A percentile compares a stretch with the other conserved stretches of the same genome.
Evolutionary conservation across 2,888 invertebrate species (phyloP).

Genomic region (Druceiella hillmani): DNA sequence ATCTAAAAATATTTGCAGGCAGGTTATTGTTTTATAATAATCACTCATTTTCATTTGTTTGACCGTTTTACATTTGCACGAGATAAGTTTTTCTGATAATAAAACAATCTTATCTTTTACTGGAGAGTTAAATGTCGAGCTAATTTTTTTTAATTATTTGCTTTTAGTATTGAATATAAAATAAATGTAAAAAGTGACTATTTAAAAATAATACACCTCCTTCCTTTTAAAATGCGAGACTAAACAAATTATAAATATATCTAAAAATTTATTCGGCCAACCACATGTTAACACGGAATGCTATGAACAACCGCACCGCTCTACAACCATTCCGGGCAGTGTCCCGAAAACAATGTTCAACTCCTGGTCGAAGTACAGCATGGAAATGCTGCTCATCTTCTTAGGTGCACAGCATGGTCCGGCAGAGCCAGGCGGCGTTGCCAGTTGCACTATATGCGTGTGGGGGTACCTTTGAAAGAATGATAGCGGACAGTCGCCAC

Average conservation of each 20-base stretch:
- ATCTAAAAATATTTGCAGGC: too few species aligned
- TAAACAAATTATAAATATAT: not conserved
- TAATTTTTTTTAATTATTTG: too few species aligned
- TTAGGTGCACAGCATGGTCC: slow-evolving; percentile 93
- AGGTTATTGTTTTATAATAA: too few species aligned
- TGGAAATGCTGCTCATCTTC: slow-evolving; percentile 79
- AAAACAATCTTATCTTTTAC: too few species aligned
- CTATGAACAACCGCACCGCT: slow-evolving; percentile 87
- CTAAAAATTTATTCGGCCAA: slow-evolving; percentile 1
- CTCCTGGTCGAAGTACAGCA: slow-evolving; percentile 89
- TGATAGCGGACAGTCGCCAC: slow-evolving; percentile 88
- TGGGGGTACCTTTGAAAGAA: slow-evolving; percentile 84
- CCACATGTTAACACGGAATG: slow-evolving; percentile 22
- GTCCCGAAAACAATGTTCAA: slow-evolving; percentile 82
- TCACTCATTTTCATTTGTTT: too few species aligned
- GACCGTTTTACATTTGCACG: too few species aligned
- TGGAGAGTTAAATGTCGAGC: too few species aligned
- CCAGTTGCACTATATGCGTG: slow-evolving; percentile 81
- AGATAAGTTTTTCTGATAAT: too few species aligned
- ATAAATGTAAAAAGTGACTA: slow-evolving; percentile 3
- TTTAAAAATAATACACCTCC: not conserved
- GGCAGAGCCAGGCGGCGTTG: slow-evolving; percentile 67
- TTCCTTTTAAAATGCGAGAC: not conserved
- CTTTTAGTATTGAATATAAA: too few species aligned
- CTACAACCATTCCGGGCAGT: slow-evolving; percentile 92